Evolutionary conservation across 1,140 invertebrate genomes (phyloP), one percentile per base, ranked within the genome.

Genomic region (Ditylenchus dipsaci): DNA sequence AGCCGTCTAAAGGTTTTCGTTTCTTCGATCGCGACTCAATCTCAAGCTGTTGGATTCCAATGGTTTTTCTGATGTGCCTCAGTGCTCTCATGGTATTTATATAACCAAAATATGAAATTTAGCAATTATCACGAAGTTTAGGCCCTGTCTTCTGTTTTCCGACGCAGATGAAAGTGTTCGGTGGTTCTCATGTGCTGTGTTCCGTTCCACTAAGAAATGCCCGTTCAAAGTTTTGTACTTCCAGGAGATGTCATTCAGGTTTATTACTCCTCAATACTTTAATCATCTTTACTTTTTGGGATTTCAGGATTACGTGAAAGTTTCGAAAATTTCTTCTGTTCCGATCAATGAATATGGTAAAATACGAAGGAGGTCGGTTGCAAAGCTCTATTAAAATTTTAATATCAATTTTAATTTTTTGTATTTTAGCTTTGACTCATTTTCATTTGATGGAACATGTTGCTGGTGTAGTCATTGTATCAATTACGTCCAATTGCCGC

Each of bases 121-220:
- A 21, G 49, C n/a, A n/a, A n/a, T 53, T 53, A 7, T 17, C 15
- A 7, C n/a, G 15, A 53, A 53, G 3, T 61, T 61, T 13, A 61
- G 59, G 59, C n/a, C 59, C 59, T 61, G 59, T 43, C 38, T 61
- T 30, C 59, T 61, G 8, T 61, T 61, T 30, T 21, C 59, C 19
- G 38, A 61, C 26, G 19, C 29, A 19, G 29, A 61, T 19, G 59
- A 43, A 19, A 33, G 19, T 33, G 33, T 38, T 38, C 59, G 59
- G 29, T 61, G 59, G 59, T 61, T 61, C 26, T 30, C 59, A 8
- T 61, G 59, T 43, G 59, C 59, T 30, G 59, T 61, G 1, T 61
- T 26, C 38, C 19, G 59, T n/a, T 19, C 27, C 3, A 13, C 19
- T 21, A 61, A 61, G 59, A 29, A 61, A 43, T 61, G 59, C n/a